These are phyloP conservation scores for Allolobophora icterica DNA, from an alignment of 2,888 invertebrate species.

Conservation along the genomic window DNA sequence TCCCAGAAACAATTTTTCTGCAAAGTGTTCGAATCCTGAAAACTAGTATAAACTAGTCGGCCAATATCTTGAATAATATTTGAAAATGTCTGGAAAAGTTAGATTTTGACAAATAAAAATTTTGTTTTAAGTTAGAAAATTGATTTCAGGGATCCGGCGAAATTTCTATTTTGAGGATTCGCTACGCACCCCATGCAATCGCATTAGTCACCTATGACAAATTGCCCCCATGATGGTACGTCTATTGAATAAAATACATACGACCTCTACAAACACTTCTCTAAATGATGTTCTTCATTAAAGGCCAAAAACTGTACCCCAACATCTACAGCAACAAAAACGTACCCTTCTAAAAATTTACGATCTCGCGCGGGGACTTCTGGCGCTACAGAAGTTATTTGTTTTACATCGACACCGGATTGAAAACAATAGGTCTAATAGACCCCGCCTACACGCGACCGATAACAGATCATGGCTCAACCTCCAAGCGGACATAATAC, in stretches of 20 bases:
- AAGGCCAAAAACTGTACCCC: not conserved
- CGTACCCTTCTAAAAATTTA: not conserved
- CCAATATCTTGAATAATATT: no score
- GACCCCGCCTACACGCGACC: conserved; percentile 6
- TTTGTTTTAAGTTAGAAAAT: no score
- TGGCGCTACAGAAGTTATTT: no score
- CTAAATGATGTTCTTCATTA: not conserved
- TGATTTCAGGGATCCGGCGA: no score
- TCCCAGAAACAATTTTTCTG: no score
- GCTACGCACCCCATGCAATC: no score
- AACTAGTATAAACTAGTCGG: no score
- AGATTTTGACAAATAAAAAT: no score
- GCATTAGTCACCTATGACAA: not conserved
- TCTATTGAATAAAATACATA: not conserved
- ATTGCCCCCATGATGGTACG: not conserved
- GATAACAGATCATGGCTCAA: not conserved
- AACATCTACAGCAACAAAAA: not conserved
- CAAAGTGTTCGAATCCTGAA: no score
- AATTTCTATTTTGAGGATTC: no score
- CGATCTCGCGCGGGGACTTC: no score
- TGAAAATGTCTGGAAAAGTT: no score
- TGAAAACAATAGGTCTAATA: not conserved
- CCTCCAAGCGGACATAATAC: not conserved
- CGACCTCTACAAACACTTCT: conserved; percentile 3
- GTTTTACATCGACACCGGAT: conserved; percentile 6